phyloP scores from a whole-genome alignment of 2,797 vertebrate species.

The Syndactyla subalaris region DNA sequence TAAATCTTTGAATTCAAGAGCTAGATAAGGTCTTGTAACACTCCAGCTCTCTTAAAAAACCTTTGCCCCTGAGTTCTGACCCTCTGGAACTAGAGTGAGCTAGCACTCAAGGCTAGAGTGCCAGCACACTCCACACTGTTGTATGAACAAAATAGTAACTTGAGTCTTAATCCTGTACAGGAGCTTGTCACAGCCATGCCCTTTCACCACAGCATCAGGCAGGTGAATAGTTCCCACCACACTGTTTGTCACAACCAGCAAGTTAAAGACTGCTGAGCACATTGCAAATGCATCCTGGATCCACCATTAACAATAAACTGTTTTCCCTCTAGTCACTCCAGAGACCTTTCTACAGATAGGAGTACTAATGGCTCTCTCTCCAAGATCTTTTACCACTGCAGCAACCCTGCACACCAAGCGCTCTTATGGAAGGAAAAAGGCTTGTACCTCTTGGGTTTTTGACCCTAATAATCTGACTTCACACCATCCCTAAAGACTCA shows the following conservation, averaged over 20 bases:
- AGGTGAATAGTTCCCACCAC: neutral
- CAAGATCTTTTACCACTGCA: neutral
- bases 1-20: neutral
- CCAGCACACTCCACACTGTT: neutral
- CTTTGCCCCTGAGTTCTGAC: neutral
- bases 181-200: neutral
- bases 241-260: neutral
- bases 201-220: neutral
- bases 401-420: neutral
- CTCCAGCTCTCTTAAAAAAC: neutral
- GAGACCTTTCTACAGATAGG: neutral
- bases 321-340: neutral
- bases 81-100: neutral
- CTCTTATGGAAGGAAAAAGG: neutral
- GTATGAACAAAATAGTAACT: neutral
- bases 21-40: neutral
- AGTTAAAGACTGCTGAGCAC: neutral
- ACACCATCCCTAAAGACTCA: neutral
- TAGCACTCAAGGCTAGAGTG: neutral
- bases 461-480: neutral
- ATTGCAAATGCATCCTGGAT: neutral
- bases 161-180: rapidly evolving
- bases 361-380: neutral
- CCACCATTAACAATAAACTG: neutral
- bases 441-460: neutral